Percentiles rank a stretch among this genome's conserved stretches.
Evolutionary conservation across 1,140 invertebrate genomes (phyloP).

Genomic region (Drosophila ohnishii): DNA sequence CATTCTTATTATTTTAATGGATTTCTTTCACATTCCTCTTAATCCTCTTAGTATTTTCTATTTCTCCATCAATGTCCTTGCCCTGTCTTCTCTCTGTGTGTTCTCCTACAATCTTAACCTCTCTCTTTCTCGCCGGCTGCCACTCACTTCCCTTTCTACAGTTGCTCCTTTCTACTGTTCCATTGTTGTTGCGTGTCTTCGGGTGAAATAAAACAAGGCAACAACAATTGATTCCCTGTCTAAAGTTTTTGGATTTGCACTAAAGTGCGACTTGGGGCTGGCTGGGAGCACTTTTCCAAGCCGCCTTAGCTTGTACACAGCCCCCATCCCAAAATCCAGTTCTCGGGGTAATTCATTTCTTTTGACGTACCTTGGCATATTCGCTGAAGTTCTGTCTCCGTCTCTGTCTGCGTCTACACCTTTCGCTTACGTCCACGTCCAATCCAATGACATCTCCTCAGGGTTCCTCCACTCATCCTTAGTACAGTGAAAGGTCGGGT

Average conservation of each 20-base stretch:
- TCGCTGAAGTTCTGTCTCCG: slow-evolving; percentile 56
- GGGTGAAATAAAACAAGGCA: slow-evolving; percentile 77
- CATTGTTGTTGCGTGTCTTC: slow-evolving; percentile 79
- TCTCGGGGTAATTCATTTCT: slow-evolving; percentile 72
- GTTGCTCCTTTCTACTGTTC: slow-evolving; percentile 14
- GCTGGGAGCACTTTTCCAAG: slow-evolving; percentile 38
- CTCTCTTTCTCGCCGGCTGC: not conserved
- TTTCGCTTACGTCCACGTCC: slow-evolving; percentile 44
- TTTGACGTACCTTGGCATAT: slow-evolving; percentile 76
- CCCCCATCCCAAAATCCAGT: slow-evolving; percentile 15
- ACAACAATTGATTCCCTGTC: slow-evolving; percentile 82
- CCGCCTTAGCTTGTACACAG: not conserved
- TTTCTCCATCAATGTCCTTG: not conserved
- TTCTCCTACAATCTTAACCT: slow-evolving; percentile 30
- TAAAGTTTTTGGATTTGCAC: slow-evolving; percentile 81
- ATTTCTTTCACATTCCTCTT: not conserved
- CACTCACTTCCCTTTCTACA: slow-evolving; percentile 10
- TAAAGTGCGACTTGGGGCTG: slow-evolving; percentile 57
- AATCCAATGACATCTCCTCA: slow-evolving; percentile 50
- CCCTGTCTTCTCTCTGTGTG: slow-evolving; percentile 19
- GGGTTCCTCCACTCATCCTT: slow-evolving; percentile 26
- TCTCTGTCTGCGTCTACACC: slow-evolving; percentile 50
- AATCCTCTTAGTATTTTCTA: not conserved
- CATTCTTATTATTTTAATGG: not conserved
- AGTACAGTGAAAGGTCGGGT: slow-evolving; percentile 19